Base-by-base conservation (phyloP, 2,113 vertebrate genomes). In the Synchiropus splendidus region DNA sequence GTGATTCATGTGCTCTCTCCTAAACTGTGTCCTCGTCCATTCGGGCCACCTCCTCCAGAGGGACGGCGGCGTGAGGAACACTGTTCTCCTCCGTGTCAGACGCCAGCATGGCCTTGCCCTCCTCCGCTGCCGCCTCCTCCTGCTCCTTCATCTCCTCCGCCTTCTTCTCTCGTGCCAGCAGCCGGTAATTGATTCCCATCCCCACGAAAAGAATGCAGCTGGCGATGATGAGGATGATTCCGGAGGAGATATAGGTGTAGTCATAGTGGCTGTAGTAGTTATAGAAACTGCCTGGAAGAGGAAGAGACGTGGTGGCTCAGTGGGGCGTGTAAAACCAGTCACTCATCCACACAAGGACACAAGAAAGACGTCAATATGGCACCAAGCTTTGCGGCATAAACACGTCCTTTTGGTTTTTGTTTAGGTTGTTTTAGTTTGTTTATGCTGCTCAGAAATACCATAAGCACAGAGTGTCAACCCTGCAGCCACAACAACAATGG, bases 121-220 rank as follows among this genome's bases (percentile, higher is more conserved):
- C 89, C 31, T 87, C 89, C 51, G 87, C n/a, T n/a, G n/a, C 86
- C 27, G 61, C 63, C 56, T 85, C 80, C 0, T 72, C 50, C 27
- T n/a, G 74, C 53, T 54, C 77, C 0, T 39, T 68, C 44, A 49
- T 78, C 60, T 84, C 80, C 55, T 84, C 75, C 0, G 69, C 82
- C 46, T 86, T 85, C 69, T 62, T 83, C 66, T 98, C 91, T 39
- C 63, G 81, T 0, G 81, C 90, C 67, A 90, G 6, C 50, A 98
- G 67, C 2, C n/a, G 84, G 51, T 97, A 98, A 76, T 98, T 96
- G 75, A 94, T 85, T 50, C 90, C 88, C 92, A 97, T 98, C 12
- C 91, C 92, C 0, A 91, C 74, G 18, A 97, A 92, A 48, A 99
- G 88, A 64, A 93, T 83, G 48, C 91, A 10, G 10, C 91, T 89